A percentile compares a stretch with the other conserved stretches of the same genome.
Evolutionary conservation across 2,797 vertebrate genomes (phyloP).

Genomic region (Notamacropus eugenii): DNA sequence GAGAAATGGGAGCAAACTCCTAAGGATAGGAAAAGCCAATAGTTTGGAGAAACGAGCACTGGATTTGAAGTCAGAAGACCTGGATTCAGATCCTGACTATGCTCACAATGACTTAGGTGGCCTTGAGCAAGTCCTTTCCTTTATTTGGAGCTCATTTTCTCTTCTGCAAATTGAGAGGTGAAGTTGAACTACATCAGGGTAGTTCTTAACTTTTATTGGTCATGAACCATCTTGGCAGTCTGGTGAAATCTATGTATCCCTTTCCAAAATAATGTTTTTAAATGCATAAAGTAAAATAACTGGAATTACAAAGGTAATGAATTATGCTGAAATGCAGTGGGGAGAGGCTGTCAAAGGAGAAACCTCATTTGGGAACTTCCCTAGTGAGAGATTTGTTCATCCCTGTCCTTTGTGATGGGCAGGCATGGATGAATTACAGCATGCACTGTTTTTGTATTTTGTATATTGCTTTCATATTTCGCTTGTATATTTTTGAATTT

Average conservation of each 20-base stretch:
- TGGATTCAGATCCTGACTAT: neutral
- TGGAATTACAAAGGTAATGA: neutral
- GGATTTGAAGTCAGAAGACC: neutral
- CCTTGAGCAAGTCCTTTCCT: neutral
- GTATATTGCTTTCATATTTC: neutral
- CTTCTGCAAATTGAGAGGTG: neutral
- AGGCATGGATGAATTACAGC: neutral
- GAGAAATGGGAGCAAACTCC: neutral
- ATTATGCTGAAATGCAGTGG: neutral
- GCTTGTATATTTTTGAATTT: neutral
- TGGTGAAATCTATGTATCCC: neutral
- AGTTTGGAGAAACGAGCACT: neutral
- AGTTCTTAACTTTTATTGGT: neutral
- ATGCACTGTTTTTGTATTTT: neutral
- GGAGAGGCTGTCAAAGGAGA: neutral
- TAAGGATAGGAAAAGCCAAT: neutral
- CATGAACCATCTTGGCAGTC: neutral
- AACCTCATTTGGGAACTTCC: neutral
- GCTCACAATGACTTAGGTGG: neutral
- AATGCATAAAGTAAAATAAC: neutral
- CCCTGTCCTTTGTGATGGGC: neutral
- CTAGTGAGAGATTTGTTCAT: neutral
- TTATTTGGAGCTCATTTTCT: neutral
- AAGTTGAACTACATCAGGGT: neutral
- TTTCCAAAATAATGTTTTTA: neutral